Base-by-base conservation (phyloP, 2,888 invertebrate species). In the Gymnocheta viridis region DNA sequence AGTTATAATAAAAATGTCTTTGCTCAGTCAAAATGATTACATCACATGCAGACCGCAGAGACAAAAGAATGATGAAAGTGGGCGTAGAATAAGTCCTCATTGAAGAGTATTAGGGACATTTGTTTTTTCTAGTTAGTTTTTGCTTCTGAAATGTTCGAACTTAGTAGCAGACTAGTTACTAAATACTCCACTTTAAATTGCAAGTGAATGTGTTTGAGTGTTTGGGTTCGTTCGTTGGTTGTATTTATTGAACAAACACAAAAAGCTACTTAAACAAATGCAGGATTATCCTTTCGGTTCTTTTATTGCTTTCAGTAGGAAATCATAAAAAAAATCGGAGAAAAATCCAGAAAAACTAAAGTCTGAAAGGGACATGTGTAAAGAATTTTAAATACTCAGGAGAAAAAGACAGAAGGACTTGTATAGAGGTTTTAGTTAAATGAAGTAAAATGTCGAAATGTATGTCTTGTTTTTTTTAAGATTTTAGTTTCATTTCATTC, bases 201-300 rank as follows among this genome's bases (percentile, higher is more conserved):
- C 51, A 38, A 17, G 22, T 66, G 51, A 44, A 49, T 66, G 70
- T 47, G 62, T 64, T 47, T 62, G 69, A 44, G 32, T 73, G 66
- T 22, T 62, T 47, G 60, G 66, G 14, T 51, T 24, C 14, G 24
- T 54, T 74, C 56, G 22, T 60, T 74, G 62, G 19, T 56, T 62
- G 76, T 81, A 62, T 72, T 77, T 84, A 81, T 81, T 84, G 80
- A 81, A 73, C 80, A 85, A 82, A 86, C 86, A 86, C 85, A 82
- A 81, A 86, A 86, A 86, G 82, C 85, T 85, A 86, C 86, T 86
- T 86, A 86, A 82, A 82, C 85, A 86, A 85, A 86, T 85, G 82
- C 86, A 56, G 77, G 86, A 86, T 86, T 85, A 86, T 86, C 86
- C 86, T 79, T 86, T 78, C 29, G 82, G 74, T 82, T 81, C 80